Conservation (phyloP, 2,888 invertebrate species). For the Trichogramma dendrolimi region DNA sequence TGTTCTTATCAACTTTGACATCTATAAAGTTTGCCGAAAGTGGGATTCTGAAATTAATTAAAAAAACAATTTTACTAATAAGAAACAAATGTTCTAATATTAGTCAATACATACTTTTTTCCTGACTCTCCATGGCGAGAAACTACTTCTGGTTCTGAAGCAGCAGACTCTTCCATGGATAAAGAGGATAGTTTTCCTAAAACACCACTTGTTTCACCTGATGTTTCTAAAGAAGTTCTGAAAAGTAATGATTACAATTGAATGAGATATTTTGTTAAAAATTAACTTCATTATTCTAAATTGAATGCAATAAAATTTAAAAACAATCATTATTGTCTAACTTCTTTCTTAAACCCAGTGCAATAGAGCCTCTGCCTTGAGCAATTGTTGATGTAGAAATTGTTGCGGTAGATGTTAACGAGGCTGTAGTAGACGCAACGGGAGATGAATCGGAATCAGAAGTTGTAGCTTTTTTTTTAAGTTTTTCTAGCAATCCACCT, state of each 20-base stretch:
- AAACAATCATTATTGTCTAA: not conserved
- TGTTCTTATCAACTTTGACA: conserved; percentile 63
- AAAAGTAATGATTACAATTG: not conserved
- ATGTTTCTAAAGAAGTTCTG: conserved; percentile 6
- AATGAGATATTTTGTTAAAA: not conserved
- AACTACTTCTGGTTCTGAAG: conserved; percentile 21
- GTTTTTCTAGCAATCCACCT: conserved; percentile 17
- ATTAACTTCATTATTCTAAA: not conserved
- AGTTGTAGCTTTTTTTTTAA: not conserved
- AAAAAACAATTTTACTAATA: not conserved
- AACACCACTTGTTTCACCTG: conserved; percentile 32
- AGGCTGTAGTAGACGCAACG: conserved; percentile 15
- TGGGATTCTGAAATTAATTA: conserved; percentile 47
- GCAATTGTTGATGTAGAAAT: conserved; percentile 9
- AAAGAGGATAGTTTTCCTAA: conserved; percentile 35
- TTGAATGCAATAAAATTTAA: not conserved
- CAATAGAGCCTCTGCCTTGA: conserved; percentile 27
- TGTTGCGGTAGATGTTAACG: conserved; percentile 1
- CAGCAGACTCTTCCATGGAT: conserved; percentile 30
- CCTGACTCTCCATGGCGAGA: conserved; percentile 35
- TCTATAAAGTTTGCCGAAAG: conserved; percentile 72
- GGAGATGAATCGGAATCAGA: not conserved
- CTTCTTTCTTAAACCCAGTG: conserved; percentile 11
- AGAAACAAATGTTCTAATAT: not conserved
- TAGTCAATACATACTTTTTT: conserved; percentile 29